Evolutionary conservation across 2,888 invertebrate genomes (phyloP).

Genomic region (Eurytoma adleriae): DNA sequence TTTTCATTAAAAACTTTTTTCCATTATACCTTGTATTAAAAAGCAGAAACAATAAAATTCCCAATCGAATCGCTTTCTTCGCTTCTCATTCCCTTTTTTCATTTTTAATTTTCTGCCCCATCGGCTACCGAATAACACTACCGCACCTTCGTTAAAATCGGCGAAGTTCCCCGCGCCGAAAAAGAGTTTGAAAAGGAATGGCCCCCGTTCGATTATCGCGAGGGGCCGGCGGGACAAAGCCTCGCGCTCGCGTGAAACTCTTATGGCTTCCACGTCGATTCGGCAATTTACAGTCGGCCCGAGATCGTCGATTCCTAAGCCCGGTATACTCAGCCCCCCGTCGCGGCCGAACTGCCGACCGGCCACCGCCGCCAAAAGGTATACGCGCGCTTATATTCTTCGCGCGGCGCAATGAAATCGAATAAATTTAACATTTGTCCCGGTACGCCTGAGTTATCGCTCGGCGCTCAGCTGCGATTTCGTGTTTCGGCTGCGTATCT

Average conservation of each 20-base stretch:
- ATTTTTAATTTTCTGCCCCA: background rate
- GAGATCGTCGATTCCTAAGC: slow-evolving; percentile 45
- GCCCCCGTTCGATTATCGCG: background rate
- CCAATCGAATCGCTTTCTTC: too few species aligned
- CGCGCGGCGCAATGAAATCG: slow-evolving; percentile 39
- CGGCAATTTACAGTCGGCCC: slow-evolving; percentile 36
- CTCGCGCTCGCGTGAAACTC: background rate
- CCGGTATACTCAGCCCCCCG: too few species aligned
- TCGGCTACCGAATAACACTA: background rate
- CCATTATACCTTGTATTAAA: too few species aligned
- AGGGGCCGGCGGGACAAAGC: slow-evolving; percentile 25
- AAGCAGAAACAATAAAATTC: too few species aligned
- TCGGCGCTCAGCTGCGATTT: background rate
- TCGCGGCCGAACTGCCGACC: background rate
- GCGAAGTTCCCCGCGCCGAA: background rate
- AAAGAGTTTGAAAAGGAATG: background rate
- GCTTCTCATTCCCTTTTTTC: too few species aligned
- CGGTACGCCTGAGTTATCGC: slow-evolving; percentile 25
- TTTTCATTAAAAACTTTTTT: too few species aligned
- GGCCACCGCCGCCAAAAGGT: slow-evolving; percentile 9
- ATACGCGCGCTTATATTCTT: background rate
- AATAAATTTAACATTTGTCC: slow-evolving; percentile 53
- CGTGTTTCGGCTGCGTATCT: background rate
- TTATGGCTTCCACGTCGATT: slow-evolving; percentile 37
- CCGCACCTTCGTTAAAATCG: background rate